Conservation (phyloP, 2,888 invertebrate genomes). For the Odontothrips loti region DNA sequence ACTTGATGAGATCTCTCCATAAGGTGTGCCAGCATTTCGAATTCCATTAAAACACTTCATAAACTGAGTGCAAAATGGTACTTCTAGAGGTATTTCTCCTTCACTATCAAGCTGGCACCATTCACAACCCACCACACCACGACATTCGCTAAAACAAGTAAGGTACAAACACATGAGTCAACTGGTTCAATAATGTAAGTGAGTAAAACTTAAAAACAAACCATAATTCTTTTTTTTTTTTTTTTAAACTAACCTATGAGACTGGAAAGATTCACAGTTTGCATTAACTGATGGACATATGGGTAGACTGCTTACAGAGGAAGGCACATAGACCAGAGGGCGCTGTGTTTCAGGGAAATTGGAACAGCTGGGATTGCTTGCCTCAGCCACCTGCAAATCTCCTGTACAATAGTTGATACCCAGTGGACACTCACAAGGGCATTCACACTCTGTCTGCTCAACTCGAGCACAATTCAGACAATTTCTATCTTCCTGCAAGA, state of each 20-base stretch:
- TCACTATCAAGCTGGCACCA: constrained; percentile 84
- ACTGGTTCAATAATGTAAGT: constrained; percentile 1
- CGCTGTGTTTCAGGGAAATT: constrained; percentile 35
- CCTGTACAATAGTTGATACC: constrained; percentile 51
- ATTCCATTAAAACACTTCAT: constrained; percentile 82
- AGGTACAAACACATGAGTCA: background rate
- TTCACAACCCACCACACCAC: constrained; percentile 78
- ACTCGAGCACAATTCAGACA: constrained; percentile 90
- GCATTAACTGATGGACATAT: constrained; percentile 55
- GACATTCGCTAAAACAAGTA: constrained; percentile 46
- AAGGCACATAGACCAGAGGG: constrained; percentile 30
- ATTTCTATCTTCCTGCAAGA: constrained; percentile 63
- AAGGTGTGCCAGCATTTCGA: constrained; percentile 75
- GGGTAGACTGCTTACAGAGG: constrained; percentile 41
- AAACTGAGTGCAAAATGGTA: constrained; percentile 76
- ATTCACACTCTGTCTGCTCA: constrained; percentile 93
- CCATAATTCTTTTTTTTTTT: background rate
- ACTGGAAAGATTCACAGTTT: constrained; percentile 62
- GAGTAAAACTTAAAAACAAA: background rate
- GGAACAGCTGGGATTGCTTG: constrained; percentile 35
- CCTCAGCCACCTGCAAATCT: constrained; percentile 35
- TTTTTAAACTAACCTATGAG: constrained; percentile 50
- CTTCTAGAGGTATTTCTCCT: constrained; percentile 60
- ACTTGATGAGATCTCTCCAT: constrained; percentile 64
- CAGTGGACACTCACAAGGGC: constrained; percentile 83